Conservation (phyloP, 2,888 invertebrate species). For the Campoplex capitator region DNA sequence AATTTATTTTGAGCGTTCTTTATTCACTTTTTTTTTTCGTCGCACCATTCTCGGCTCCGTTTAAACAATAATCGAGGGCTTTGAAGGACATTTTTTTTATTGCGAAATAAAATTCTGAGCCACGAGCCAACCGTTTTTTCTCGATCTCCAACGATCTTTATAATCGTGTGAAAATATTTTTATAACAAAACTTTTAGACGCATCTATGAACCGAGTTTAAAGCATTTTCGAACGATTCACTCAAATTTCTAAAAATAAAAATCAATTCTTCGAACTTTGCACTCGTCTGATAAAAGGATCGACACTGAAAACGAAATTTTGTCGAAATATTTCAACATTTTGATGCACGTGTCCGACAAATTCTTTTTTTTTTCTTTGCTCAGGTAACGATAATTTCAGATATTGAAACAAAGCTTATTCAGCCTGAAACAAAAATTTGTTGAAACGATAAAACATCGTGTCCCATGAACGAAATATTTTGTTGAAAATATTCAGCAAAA, state of each 20-base stretch:
- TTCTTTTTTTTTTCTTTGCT: no score
- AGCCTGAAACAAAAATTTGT: no score
- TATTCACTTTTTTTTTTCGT: constrained; percentile 15
- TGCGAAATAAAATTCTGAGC: constrained; percentile 17
- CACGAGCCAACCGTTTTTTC: constrained; percentile 9
- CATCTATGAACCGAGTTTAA: not conserved
- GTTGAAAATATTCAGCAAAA: no score
- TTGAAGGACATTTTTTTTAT: constrained; percentile 17
- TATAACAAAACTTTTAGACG: not conserved
- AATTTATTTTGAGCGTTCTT: constrained; percentile 52
- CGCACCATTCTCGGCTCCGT: constrained; percentile 7
- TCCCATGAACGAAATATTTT: no score
- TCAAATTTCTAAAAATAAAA: not conserved
- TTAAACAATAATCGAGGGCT: constrained; percentile 55
- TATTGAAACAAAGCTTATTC: no score
- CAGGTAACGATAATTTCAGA: no score
- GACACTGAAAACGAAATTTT: not conserved
- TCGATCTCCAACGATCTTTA: not conserved
- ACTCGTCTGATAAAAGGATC: not conserved
- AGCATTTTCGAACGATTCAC: not conserved
- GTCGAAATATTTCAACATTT: no score
- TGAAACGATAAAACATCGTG: no score
- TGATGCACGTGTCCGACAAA: no score
- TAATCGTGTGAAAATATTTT: not conserved
- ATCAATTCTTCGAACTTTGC: not conserved